Evolutionary conservation across 2,797 vertebrate genomes (phyloP), one percentile per base, ranked within the genome.

Genomic region (Epinephelus awoara): DNA sequence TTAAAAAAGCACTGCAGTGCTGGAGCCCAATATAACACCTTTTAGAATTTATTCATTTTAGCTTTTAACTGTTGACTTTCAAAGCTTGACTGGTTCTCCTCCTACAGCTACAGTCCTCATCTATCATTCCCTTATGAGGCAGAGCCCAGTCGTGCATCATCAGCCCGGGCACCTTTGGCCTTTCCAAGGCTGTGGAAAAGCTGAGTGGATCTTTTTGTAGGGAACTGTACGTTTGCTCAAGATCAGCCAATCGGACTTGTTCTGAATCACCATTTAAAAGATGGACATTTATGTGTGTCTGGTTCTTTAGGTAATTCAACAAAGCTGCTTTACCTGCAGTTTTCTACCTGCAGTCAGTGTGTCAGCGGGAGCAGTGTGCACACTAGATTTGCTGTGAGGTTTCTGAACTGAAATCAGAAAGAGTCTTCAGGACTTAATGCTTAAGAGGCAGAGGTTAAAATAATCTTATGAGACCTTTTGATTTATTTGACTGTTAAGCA

Each of bases 61-160:
- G 61, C 69, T 68, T 57, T 72, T 52, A 77, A 64, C 70, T 46
- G 27, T 34, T 75, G 80, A 83, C 77, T 79, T 84, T 84, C 70
- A 85, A 72, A 51, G 52, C 54, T 18, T 12, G 73, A 47, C 52
- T 75, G 65, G 64, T 46, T 80, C 27, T 77, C 59, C 51, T 52
- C 76, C 59, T 52, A 1, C 47, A 72, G 73, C 70, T 67, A 25
- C 3, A 19, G 59, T 52, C 64, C 23, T 50, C 72, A 83, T 88
- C 71, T 49, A 80, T 89, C 76, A 87, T 52, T 51, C 52, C 47
- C 44, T 59, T 50, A 85, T 10, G 66, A 75, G 83, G 46, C 70
- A 8, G 29, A 79, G 54, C 59, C 18, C 47, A 1, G 66, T 62
- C 54, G 42, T 76, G 75, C 85, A 79, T 49, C 82, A 75, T 70